These are phyloP conservation scores for Xiphorhynchus elegans DNA, from an alignment of 2,113 vertebrate genomes.

Conservation along the genomic window DNA sequence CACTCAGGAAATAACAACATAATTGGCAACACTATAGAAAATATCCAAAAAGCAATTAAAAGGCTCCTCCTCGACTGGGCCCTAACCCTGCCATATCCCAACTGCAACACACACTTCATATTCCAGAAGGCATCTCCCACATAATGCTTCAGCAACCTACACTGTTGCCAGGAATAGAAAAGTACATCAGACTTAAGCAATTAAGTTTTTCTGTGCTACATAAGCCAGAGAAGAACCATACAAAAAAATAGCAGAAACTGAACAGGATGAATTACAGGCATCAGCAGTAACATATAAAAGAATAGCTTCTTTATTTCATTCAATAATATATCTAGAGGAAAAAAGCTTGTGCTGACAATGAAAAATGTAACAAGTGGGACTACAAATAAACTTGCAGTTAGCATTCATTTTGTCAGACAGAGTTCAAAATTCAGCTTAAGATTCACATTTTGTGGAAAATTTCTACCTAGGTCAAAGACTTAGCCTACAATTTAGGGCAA, in stretches of 20 bases:
- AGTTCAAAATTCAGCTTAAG: slow-evolving; percentile 19
- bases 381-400: slow-evolving; percentile 51
- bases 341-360: slow-evolving; percentile 62
- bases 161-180: slow-evolving; percentile 59
- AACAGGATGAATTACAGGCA: slow-evolving; percentile 45
- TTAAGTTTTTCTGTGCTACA: slow-evolving; percentile 37
- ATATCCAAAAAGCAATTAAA: slow-evolving; percentile 19
- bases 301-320: slow-evolving; percentile 49
- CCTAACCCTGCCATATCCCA: slow-evolving; percentile 37
- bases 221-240: background rate
- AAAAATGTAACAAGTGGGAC: slow-evolving; percentile 39
- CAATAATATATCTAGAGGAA: slow-evolving; percentile 39
- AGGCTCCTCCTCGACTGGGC: background rate
- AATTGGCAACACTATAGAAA: background rate
- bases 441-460: background rate
- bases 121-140: slow-evolving; percentile 69
- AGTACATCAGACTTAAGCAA: slow-evolving; percentile 59
- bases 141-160: slow-evolving; percentile 53
- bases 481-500: background rate
- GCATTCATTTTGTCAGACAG: slow-evolving; percentile 41
- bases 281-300: slow-evolving; percentile 38
- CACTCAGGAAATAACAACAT: background rate
- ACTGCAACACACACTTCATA: background rate
- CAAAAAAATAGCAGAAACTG: slow-evolving; percentile 42
- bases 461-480: background rate